Evolutionary conservation across 2,113 vertebrate genomes (phyloP).

Genomic region (Coptodon bakossiorum): DNA sequence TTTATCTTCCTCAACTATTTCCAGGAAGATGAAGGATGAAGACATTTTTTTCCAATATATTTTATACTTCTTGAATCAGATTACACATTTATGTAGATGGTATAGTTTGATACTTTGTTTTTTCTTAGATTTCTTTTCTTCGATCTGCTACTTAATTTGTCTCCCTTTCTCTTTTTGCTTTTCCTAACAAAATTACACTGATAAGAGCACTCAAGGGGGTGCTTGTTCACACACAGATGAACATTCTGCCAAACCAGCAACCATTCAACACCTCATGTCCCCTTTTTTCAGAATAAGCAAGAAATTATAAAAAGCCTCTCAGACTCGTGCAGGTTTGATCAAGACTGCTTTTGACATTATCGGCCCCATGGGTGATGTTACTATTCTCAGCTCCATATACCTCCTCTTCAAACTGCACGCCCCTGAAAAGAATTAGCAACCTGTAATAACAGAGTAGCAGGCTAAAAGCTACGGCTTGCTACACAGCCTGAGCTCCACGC

Average conservation of each 20-base stretch:
- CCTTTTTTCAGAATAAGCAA: background rate
- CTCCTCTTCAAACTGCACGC: conserved; percentile 29
- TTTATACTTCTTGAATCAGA: background rate
- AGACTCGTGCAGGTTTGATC: conserved; percentile 7
- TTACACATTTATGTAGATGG: background rate
- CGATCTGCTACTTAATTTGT: background rate
- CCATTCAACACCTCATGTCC: background rate
- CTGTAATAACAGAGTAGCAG: conserved; percentile 25
- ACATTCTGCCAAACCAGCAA: background rate
- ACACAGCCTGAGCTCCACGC: background rate
- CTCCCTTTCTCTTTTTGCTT: background rate
- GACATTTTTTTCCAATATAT: background rate
- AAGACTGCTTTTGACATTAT: conserved; percentile 32
- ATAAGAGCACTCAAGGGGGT: conserved; percentile 7
- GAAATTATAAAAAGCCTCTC: background rate
- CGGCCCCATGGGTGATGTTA: background rate
- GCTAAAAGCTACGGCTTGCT: conserved; percentile 17
- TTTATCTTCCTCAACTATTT: background rate
- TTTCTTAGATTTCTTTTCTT: background rate
- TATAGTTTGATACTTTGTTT: background rate
- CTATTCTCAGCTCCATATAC: conserved; percentile 9
- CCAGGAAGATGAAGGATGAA: background rate
- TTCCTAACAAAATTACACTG: background rate
- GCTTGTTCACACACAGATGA: conserved; percentile 6
- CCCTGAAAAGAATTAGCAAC: conserved; percentile 42